A percentile compares a stretch with the other conserved stretches of the same genome.
Evolutionary conservation across 2,797 vertebrate genomes (phyloP).

Genomic region (Melanotaenia maccullochi): DNA sequence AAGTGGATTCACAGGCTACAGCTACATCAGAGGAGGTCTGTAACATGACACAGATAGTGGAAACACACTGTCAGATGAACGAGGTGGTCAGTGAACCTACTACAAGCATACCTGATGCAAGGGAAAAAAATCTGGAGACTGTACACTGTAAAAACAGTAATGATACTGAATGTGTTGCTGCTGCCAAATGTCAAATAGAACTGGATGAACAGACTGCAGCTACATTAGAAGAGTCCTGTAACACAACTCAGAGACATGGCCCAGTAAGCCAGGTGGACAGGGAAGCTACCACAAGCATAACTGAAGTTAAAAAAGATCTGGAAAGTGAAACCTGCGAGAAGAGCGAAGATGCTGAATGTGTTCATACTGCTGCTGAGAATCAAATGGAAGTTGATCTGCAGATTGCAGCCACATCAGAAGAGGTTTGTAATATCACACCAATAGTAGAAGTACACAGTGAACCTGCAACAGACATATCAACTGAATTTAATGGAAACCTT

Average conservation of each 20-base stretch:
- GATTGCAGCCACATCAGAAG: neutral
- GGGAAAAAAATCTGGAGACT: neutral
- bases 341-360: neutral
- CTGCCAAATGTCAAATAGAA: constrained; percentile 24
- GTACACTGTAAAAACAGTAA: constrained; percentile 5
- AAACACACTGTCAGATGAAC: constrained; percentile 10
- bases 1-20: constrained; percentile 9
- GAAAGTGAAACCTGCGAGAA: neutral
- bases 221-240: constrained; percentile 21
- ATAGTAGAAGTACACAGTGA: constrained; percentile 20
- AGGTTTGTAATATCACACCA: neutral
- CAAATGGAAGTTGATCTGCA: constrained; percentile 18
- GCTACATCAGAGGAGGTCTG: constrained; percentile 16
- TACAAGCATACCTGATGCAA: constrained; percentile 4
- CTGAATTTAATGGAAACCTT: constrained; percentile 13
- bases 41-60: neutral
- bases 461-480: constrained; percentile 1
- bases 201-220: constrained; percentile 5
- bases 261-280: constrained; percentile 15
- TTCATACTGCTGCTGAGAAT: constrained; percentile 4
- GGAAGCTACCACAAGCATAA: neutral
- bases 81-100: constrained; percentile 1
- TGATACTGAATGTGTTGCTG: constrained; percentile 18
- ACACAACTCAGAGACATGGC: neutral
- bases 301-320: neutral